Evolutionary conservation across 2,797 vertebrate genomes (phyloP).

Genomic region (Hippoglossus hippoglossus): DNA sequence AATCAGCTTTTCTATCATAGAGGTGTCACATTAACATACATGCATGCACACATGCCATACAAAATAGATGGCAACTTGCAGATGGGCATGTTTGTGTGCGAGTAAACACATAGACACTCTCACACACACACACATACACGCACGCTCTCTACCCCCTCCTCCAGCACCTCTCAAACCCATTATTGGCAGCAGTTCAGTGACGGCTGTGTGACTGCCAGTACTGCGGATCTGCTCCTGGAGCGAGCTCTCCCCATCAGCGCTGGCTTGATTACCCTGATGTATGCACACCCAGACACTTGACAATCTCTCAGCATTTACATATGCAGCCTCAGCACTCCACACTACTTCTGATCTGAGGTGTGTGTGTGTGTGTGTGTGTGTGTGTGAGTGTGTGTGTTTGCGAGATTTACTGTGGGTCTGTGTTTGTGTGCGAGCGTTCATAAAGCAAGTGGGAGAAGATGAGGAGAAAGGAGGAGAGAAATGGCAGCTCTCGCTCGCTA

Average conservation of each 20-base stretch:
- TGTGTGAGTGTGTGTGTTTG: conserved; percentile 49
- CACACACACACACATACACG: conserved; percentile 45
- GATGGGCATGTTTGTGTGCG: conserved; percentile 76
- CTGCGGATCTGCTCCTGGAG: conserved; percentile 84
- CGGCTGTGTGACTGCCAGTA: conserved; percentile 84
- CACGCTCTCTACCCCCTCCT: conserved; percentile 72
- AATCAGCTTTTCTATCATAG: conserved; percentile 81
- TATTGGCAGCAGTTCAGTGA: conserved; percentile 85
- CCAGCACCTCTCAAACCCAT: conserved; percentile 83
- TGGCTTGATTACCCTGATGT: conserved; percentile 86
- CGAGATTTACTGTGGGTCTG: conserved; percentile 54
- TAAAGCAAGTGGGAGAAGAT: conserved; percentile 67
- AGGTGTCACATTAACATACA: conserved; percentile 81
- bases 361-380: conserved; percentile 38
- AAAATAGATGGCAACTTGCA: conserved; percentile 80
- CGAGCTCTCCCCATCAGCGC: conserved; percentile 81
- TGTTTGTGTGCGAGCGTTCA: conserved; percentile 46
- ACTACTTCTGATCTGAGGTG: conserved; percentile 80
- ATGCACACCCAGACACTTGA: conserved; percentile 84
- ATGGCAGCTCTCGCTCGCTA: conserved; percentile 83
- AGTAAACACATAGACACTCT: conserved; percentile 64
- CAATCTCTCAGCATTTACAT: conserved; percentile 86
- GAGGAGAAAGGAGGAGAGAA: conserved; percentile 71
- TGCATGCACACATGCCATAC: conserved; percentile 75
- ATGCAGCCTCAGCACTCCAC: conserved; percentile 85